Evolutionary conservation across 2,113 vertebrate genomes (phyloP).

Genomic region (Toxotes jaculatrix): DNA sequence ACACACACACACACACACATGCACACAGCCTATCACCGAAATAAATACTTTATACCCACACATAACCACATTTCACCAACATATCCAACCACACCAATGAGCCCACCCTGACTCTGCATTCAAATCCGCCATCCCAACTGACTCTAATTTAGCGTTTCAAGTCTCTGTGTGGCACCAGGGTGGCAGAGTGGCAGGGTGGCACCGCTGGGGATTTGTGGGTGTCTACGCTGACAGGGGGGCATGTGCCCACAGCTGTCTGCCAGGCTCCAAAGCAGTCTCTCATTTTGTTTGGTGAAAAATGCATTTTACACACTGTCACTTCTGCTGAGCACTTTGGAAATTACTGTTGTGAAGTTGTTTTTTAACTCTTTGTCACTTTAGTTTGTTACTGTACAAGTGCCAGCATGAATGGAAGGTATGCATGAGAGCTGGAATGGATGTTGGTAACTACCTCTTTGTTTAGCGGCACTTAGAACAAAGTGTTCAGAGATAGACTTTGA

Average conservation of each 20-base stretch:
- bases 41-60: slow-evolving; percentile 77
- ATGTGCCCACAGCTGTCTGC: slow-evolving; percentile 74
- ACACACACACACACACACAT: slow-evolving; percentile 47
- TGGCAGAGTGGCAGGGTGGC: slow-evolving; percentile 70
- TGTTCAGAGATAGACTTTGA: too few species aligned
- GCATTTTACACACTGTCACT: slow-evolving; percentile 53
- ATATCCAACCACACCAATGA: slow-evolving; percentile 71
- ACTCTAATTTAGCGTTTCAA: slow-evolving; percentile 73
- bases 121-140: slow-evolving; percentile 59
- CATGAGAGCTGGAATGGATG: background rate
- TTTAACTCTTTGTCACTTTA: slow-evolving; percentile 17
- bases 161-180: slow-evolving; percentile 76
- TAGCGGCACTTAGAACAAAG: background rate
- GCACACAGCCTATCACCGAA: slow-evolving; percentile 58
- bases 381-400: background rate
- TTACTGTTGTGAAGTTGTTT: slow-evolving; percentile 30
- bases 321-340: slow-evolving; percentile 35
- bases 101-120: slow-evolving; percentile 77
- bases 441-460: background rate
- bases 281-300: slow-evolving; percentile 58
- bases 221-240: slow-evolving; percentile 51
- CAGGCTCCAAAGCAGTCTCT: slow-evolving; percentile 59
- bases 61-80: slow-evolving; percentile 72
- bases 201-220: slow-evolving; percentile 68
- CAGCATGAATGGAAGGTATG: background rate